Evolutionary conservation across 2,113 vertebrate genomes (phyloP).

Genomic region (Hiodon tergisus): DNA sequence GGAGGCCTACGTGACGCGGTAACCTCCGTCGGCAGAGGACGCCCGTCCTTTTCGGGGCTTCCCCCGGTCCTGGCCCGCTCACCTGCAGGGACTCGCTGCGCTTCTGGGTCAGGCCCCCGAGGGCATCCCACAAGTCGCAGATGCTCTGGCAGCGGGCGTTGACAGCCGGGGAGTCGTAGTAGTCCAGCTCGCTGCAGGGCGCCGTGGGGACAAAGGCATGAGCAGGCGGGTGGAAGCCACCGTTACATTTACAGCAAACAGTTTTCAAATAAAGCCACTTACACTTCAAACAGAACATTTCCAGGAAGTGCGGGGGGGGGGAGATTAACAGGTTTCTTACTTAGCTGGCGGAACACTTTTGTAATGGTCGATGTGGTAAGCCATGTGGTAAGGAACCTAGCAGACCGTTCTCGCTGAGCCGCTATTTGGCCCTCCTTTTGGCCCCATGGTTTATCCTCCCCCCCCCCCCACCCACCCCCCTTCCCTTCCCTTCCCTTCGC

Average conservation of each 20-base stretch:
- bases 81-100: slow-evolving; percentile 93
- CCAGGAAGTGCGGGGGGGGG: too few relatives aligned
- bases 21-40: too few relatives aligned
- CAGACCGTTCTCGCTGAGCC: too few relatives aligned
- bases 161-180: slow-evolving; percentile 93
- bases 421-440: too few relatives aligned
- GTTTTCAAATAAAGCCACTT: background rate
- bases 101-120: slow-evolving; percentile 88
- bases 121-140: slow-evolving; percentile 94
- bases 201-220: background rate
- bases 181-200: slow-evolving; percentile 85
- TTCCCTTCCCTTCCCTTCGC: background rate
- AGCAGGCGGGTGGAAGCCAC: background rate
- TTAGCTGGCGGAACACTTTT: too few relatives aligned
- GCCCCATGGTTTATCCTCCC: background rate
- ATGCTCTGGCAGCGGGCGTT: slow-evolving; percentile 94
- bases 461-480: background rate
- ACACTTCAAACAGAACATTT: too few relatives aligned
- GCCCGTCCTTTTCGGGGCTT: background rate
- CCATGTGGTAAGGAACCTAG: too few relatives aligned
- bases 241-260: background rate
- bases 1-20: background rate
- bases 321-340: too few relatives aligned
- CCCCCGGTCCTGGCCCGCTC: background rate
- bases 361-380: too few relatives aligned